Conservation (phyloP, 2,888 invertebrate genomes). For the Synanthedon myopaeformis region DNA sequence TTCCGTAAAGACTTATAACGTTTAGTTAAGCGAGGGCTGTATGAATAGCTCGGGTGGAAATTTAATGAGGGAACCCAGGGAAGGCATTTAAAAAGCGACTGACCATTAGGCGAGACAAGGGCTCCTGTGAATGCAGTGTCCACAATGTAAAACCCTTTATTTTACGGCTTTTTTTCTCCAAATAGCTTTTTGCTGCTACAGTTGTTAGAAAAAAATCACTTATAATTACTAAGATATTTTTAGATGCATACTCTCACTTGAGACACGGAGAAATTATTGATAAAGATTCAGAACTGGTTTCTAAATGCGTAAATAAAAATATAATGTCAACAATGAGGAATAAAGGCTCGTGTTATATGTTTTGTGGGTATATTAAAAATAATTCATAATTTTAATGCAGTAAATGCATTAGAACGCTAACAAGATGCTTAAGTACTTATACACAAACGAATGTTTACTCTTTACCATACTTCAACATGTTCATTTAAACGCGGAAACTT, state of each 20-base stretch:
- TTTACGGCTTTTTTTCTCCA: neutral
- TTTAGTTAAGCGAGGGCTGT: slow-evolving; percentile 29
- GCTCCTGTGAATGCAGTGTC: slow-evolving; percentile 41
- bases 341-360: too few relatives aligned
- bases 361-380: too few relatives aligned
- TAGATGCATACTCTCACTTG: too few relatives aligned
- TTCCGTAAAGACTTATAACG: slow-evolving; percentile 13
- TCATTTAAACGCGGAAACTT: slow-evolving; percentile 46
- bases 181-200: neutral
- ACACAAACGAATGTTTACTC: slow-evolving; percentile 42
- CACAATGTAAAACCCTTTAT: slow-evolving; percentile 9
- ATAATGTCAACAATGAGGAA: too few relatives aligned
- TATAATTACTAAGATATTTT: too few relatives aligned
- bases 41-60: slow-evolving; percentile 52
- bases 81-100: slow-evolving; percentile 37
- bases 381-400: too few relatives aligned
- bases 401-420: slow-evolving; percentile 21
- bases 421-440: slow-evolving; percentile 43
- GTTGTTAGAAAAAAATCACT: neutral
- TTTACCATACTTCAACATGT: slow-evolving; percentile 43
- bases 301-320: too few relatives aligned
- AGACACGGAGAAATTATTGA: too few relatives aligned
- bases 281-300: too few relatives aligned
- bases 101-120: slow-evolving; percentile 54
- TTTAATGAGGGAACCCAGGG: slow-evolving; percentile 50